A percentile compares a stretch with the other conserved stretches of the same genome.
Conservation (phyloP, 2,113 vertebrate genomes). For the Pionites leucogaster region DNA sequence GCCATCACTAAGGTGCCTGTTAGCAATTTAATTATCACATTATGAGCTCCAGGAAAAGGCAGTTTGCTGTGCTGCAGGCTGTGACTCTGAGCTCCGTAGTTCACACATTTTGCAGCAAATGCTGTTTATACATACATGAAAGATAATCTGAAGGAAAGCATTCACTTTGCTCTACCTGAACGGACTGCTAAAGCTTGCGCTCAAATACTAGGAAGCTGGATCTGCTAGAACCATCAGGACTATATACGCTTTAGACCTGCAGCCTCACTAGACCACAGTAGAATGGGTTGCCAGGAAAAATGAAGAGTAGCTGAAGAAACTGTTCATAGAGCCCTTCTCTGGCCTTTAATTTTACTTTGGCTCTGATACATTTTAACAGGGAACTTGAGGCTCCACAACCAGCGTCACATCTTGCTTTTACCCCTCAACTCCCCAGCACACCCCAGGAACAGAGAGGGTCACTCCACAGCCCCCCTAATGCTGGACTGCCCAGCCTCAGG, state of each 20-base stretch:
- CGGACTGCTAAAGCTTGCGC: background rate
- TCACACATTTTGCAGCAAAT: slow-evolving; percentile 79
- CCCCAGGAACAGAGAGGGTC: fast-evolving
- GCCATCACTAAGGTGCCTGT: slow-evolving; percentile 89
- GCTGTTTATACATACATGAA: slow-evolving; percentile 59
- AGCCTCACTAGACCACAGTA: background rate
- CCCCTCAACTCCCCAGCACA: background rate
- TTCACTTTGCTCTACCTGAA: background rate
- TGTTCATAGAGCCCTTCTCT: background rate
- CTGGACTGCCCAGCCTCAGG: background rate
- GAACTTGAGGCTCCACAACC: background rate
- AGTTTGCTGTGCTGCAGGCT: slow-evolving; percentile 83
- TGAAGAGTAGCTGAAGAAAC: background rate
- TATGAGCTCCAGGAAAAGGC: slow-evolving; percentile 89
- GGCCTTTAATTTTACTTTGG: background rate
- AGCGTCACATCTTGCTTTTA: background rate
- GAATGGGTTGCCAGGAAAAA: background rate
- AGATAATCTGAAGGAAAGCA: slow-evolving; percentile 34
- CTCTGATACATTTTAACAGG: background rate
- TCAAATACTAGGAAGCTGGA: background rate
- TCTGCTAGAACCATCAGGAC: background rate
- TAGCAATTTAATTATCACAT: slow-evolving; percentile 99
- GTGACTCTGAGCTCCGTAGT: slow-evolving; percentile 79
- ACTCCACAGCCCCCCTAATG: fast-evolving
- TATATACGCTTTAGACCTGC: background rate